Conservation (phyloP, 1,140 invertebrate species). For the Plodia interpunctella region DNA sequence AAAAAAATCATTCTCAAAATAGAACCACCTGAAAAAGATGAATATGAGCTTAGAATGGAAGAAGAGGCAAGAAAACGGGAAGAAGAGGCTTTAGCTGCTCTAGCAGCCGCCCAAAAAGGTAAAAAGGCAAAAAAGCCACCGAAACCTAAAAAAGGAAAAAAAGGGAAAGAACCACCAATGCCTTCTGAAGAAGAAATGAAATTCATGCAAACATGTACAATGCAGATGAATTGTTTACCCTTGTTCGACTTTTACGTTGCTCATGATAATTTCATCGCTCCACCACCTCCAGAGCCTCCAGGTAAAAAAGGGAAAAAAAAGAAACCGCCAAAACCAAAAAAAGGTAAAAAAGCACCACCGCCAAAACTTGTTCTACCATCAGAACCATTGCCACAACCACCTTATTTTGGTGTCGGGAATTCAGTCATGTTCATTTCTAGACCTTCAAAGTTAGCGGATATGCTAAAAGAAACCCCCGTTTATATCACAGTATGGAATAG, state of each 20-base stretch:
- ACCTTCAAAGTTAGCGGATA: constrained; percentile 60
- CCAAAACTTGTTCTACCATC: constrained; percentile 55
- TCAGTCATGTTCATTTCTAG: constrained; percentile 61
- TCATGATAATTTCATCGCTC: constrained; percentile 66
- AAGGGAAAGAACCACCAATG: constrained; percentile 55
- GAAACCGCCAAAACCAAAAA: constrained; percentile 43
- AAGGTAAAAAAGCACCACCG: constrained; percentile 44
- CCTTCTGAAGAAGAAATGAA: constrained; percentile 72
- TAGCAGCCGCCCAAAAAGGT: constrained; percentile 47
- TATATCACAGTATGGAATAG: constrained; percentile 66
- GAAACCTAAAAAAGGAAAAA: constrained; percentile 55
- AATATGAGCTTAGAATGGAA: constrained; percentile 56
- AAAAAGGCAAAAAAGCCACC: constrained; percentile 33
- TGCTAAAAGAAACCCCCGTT: constrained; percentile 60
- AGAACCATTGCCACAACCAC: constrained; percentile 63
- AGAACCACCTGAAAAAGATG: constrained; percentile 65
- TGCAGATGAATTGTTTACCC: constrained; percentile 66
- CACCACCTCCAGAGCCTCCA: constrained; percentile 55
- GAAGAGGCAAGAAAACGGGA: constrained; percentile 52
- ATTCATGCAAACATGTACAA: constrained; percentile 64
- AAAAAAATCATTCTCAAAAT: constrained; percentile 65
- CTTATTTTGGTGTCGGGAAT: constrained; percentile 65
- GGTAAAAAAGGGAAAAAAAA: constrained; percentile 42
- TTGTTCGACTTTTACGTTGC: constrained; percentile 68
- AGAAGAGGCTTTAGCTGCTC: constrained; percentile 54